Evolutionary conservation across 2,113 vertebrate species (phyloP).

Genomic region (Eulemur macaco): DNA sequence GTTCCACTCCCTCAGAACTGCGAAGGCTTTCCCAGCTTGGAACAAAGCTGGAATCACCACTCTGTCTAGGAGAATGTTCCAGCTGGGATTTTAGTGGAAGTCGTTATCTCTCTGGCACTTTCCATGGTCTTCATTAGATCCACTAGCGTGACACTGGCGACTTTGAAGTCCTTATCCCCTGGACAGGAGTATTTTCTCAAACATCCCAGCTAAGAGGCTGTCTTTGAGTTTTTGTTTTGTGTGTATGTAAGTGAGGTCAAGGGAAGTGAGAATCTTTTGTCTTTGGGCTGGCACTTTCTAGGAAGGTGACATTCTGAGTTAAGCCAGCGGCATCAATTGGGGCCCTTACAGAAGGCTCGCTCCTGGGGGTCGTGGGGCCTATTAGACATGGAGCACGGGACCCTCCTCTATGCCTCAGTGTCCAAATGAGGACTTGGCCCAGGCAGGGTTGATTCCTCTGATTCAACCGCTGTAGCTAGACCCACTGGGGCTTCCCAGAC

Average conservation of each 20-base stretch:
- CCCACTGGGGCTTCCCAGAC: background rate
- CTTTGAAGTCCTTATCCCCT: background rate
- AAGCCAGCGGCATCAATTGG: background rate
- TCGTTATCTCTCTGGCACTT: background rate
- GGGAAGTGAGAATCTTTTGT: background rate
- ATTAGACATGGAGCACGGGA: fast-evolving
- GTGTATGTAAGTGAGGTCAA: background rate
- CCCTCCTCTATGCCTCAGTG: background rate
- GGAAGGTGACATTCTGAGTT: background rate
- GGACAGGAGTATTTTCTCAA: background rate
- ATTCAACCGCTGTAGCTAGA: background rate
- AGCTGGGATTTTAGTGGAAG: background rate
- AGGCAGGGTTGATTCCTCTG: fast-evolving
- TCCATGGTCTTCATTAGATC: background rate
- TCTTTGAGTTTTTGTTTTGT: background rate
- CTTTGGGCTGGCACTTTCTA: background rate
- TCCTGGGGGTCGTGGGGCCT: too few relatives aligned
- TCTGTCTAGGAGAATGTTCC: background rate
- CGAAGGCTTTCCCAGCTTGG: background rate
- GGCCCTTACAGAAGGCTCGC: background rate
- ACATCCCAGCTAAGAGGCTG: background rate
- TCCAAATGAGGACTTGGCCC: background rate
- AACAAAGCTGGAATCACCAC: background rate
- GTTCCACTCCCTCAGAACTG: background rate
- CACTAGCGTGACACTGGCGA: background rate